These are phyloP conservation scores for Frankliniella fusca DNA, from an alignment of 2,888 invertebrate species.

Conservation along the genomic window DNA sequence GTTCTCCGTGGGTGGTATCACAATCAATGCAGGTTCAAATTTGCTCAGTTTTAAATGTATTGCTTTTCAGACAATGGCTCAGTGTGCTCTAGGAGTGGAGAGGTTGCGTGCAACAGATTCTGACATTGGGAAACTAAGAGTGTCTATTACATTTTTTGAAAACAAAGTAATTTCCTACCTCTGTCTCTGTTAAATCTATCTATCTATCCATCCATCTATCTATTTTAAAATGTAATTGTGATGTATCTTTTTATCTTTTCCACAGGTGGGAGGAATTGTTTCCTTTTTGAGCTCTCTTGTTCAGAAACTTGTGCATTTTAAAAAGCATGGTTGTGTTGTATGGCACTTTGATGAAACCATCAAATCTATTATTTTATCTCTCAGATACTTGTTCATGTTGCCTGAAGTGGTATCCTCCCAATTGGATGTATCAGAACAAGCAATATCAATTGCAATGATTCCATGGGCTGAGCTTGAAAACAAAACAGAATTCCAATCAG, in stretches of 20 bases:
- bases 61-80: not conserved
- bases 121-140: not conserved
- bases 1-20: not conserved
- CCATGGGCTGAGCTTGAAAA: not conserved
- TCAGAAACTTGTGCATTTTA: not conserved
- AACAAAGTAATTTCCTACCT: not conserved
- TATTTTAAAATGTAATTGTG: not conserved
- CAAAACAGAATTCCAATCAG: not conserved
- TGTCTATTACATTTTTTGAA: not conserved
- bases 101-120: not conserved
- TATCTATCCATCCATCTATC: not conserved
- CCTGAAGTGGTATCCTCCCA: not conserved
- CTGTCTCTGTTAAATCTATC: not conserved
- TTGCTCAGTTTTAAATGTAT: not conserved
- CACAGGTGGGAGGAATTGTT: not conserved
- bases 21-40: not conserved
- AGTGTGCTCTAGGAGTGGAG: not conserved
- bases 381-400: not conserved
- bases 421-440: not conserved
- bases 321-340: not conserved
- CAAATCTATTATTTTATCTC: not conserved
- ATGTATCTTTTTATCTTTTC: not conserved
- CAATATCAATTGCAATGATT: not conserved
- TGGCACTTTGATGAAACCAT: not conserved
- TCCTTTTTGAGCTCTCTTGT: not conserved